Evolutionary conservation across 1,140 invertebrate species (phyloP).

Genomic region (Cataglyphis hispanica): DNA sequence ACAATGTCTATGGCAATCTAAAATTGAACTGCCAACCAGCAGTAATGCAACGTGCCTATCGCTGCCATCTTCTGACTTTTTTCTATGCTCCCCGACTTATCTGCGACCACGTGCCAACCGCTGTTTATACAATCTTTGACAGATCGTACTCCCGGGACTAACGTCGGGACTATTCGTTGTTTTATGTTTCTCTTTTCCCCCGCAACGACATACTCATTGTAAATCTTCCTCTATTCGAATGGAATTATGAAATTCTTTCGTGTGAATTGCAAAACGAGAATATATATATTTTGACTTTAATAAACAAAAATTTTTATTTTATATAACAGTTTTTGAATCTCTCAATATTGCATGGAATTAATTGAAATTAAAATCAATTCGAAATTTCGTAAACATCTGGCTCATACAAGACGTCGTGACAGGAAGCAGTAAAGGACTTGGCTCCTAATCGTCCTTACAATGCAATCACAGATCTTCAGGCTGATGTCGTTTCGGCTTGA

Average conservation of each 20-base stretch:
- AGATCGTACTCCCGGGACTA: slow-evolving; percentile 19
- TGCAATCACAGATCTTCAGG: slow-evolving; percentile 3
- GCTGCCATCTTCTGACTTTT: slow-evolving; percentile 25
- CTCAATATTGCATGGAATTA: neutral
- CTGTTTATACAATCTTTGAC: slow-evolving; percentile 38
- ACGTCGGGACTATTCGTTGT: slow-evolving; percentile 17
- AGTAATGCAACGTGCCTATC: slow-evolving; percentile 34
- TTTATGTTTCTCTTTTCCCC: slow-evolving; percentile 14
- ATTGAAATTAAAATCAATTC: slow-evolving; percentile 3
- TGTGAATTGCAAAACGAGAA: neutral
- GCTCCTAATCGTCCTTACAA: slow-evolving; percentile 15
- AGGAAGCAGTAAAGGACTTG: slow-evolving; percentile 25
- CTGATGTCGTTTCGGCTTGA: neutral
- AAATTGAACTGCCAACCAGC: slow-evolving; percentile 52
- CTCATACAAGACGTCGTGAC: neutral
- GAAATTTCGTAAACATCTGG: neutral
- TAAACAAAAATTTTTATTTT: neutral
- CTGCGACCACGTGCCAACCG: slow-evolving; percentile 2
- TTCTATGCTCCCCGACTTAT: slow-evolving; percentile 34
- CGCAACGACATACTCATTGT: neutral
- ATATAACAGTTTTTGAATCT: neutral
- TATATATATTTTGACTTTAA: neutral
- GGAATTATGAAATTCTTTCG: neutral
- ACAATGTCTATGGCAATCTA: slow-evolving; percentile 20
- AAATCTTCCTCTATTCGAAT: neutral